Evolutionary conservation across 2,797 vertebrate species (phyloP).

Genomic region (Lycodopsis pacificus): DNA sequence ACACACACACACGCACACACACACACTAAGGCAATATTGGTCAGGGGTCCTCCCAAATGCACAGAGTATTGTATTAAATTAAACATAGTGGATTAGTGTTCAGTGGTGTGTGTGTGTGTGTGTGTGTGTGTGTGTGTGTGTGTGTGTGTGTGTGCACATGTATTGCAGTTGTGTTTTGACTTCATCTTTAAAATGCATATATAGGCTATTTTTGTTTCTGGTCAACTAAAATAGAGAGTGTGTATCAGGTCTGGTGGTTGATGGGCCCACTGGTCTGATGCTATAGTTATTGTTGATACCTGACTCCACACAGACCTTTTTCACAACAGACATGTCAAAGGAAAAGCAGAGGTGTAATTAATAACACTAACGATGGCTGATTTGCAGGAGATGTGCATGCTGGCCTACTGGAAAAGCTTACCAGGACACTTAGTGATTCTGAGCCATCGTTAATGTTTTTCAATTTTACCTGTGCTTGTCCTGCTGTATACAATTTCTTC

Average conservation of each 20-base stretch:
- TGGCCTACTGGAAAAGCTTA: neutral
- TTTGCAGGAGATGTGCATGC: neutral
- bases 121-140: neutral
- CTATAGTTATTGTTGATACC: neutral
- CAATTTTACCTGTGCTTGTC: neutral
- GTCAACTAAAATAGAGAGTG: no score
- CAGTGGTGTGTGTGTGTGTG: neutral
- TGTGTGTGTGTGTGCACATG: neutral
- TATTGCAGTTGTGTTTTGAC: neutral
- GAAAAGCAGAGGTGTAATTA: neutral
- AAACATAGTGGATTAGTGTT: neutral
- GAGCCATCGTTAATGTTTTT: neutral
- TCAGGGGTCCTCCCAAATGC: neutral
- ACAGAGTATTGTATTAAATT: neutral
- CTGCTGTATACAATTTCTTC: neutral
- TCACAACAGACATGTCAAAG: neutral
- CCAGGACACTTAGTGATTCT: neutral
- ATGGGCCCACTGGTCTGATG: no score
- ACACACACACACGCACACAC: neutral
- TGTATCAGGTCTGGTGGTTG: no score
- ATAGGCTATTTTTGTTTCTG: neutral
- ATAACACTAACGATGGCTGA: neutral
- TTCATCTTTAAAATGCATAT: no score
- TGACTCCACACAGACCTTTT: no score
- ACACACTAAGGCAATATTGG: neutral